phyloP scores from a whole-genome alignment of 2,113 vertebrate genomes.

The Tragulus kanchil region DNA sequence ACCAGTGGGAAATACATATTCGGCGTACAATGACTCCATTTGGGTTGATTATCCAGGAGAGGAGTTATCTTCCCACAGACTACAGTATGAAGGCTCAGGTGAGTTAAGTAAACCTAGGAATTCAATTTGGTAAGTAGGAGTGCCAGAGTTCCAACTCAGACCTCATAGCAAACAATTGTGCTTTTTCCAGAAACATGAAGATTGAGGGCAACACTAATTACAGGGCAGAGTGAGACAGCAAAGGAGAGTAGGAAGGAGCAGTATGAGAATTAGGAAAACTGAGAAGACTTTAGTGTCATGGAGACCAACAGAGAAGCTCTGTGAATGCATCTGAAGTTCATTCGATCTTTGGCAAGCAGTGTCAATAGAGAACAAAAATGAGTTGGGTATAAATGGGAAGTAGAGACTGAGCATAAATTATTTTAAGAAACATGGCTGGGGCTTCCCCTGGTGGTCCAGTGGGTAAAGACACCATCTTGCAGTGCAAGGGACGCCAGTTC shows the following conservation, averaged over 20 bases:
- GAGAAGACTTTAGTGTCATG: background rate
- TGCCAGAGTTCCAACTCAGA: background rate
- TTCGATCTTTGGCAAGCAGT: background rate
- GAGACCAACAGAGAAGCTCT: constrained; percentile 11
- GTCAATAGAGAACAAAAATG: background rate
- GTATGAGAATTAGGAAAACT: background rate
- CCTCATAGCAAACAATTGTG: background rate
- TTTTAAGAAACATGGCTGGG: background rate
- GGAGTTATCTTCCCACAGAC: background rate
- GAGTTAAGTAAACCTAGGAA: background rate
- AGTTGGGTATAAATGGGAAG: background rate
- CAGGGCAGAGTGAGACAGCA: background rate
- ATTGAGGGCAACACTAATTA: background rate
- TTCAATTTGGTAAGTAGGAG: background rate
- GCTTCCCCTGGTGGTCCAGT: too few species aligned
- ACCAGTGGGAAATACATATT: background rate
- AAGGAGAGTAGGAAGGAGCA: constrained; percentile 24
- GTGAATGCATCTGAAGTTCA: background rate
- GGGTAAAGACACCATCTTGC: too few species aligned
- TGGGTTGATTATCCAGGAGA: background rate
- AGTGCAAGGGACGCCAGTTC: too few species aligned
- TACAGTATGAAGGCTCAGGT: background rate
- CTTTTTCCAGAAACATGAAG: background rate
- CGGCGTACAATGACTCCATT: background rate
- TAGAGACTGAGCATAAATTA: background rate